Evolutionary conservation across 2,797 vertebrate genomes (phyloP), one percentile per base, ranked within the genome.

Genomic region (Protosalanx chinensis): DNA sequence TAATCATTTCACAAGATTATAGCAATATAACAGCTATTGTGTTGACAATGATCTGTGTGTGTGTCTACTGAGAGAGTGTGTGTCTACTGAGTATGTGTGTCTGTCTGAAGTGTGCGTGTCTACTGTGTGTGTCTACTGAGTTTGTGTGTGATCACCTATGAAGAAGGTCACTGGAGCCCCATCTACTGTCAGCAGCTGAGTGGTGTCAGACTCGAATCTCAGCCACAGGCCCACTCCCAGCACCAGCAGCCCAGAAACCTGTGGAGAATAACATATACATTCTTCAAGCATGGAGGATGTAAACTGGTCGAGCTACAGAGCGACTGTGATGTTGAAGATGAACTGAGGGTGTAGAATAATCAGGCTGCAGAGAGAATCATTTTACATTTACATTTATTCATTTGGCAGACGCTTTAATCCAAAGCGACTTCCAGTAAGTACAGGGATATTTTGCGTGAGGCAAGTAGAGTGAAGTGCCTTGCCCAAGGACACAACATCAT

Each of bases 181-280:
- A 37, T 94, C 89, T 15, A 71, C 82, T 1, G 90, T 90, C 80
- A 94, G 82, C 1, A 94, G 90, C 32, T 83, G 67, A 71, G 76
- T 76, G 1, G 93, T 93, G 65, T 87, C 74, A 0, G 92, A 88
- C 75, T 96, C 95, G 73, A 98, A 96, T 33, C 95, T 90, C 78
- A 99, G 92, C 97, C 97, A 98, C 1, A 99, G 90, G 76, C 96
- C 97, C 69, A 98, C 94, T 2, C 93, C 93, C 81, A 98, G 88
- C 79, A 99, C 94, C 73, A 95, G 82, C 12, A 95, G 80, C 73
- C 97, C 97, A 0, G 93, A 94, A 90, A 98, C 86, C 97, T 99
- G 92, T 37, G 76, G 46, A 41, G 37, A 58, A 59, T 59, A 23
- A 20, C n/a, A n/a, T 58, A 12, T 58, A n/a, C n/a, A 58, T 58